Evolutionary conservation across 1,140 invertebrate species (phyloP).

Genomic region (Drosophila sturtevanti): DNA sequence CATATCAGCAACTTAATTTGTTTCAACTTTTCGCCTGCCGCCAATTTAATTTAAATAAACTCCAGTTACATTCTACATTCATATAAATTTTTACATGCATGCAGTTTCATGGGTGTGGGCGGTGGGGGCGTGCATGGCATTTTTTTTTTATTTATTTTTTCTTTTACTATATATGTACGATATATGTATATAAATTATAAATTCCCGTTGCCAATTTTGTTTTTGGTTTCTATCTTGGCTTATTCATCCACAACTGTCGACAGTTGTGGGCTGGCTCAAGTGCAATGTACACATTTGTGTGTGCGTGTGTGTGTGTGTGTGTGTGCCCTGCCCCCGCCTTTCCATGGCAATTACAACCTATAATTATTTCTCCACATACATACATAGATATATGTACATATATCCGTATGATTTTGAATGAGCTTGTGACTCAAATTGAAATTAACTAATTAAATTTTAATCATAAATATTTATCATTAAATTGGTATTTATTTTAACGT

Average conservation of each 20-base stretch:
- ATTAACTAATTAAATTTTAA: slow-evolving; percentile 53
- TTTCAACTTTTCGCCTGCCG: slow-evolving; percentile 48
- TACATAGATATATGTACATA: no score
- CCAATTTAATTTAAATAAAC: slow-evolving; percentile 75
- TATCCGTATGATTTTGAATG: slow-evolving; percentile 9
- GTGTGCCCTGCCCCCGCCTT: slow-evolving; percentile 38
- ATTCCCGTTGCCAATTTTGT: slow-evolving; percentile 75
- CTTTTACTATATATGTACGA: slow-evolving; percentile 64
- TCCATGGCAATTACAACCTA: slow-evolving; percentile 58
- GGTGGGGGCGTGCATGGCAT: slow-evolving; percentile 70
- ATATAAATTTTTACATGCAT: not conserved
- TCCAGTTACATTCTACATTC: not conserved
- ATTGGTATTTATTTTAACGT: slow-evolving; percentile 36
- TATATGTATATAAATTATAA: slow-evolving; percentile 69
- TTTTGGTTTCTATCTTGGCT: slow-evolving; percentile 45
- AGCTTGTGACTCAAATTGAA: slow-evolving; percentile 12
- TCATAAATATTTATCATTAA: slow-evolving; percentile 40
- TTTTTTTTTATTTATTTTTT: slow-evolving; percentile 38
- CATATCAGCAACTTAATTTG: slow-evolving; percentile 75
- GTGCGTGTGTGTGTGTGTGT: slow-evolving; percentile 20
- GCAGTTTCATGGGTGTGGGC: slow-evolving; percentile 18
- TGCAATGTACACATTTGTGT: slow-evolving; percentile 66
- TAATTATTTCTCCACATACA: slow-evolving; percentile 55
- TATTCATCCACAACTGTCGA: slow-evolving; percentile 42
- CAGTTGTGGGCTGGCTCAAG: slow-evolving; percentile 71